phyloP scores from a whole-genome alignment of 2,797 vertebrate genomes.

The Smutsia temminckii region DNA sequence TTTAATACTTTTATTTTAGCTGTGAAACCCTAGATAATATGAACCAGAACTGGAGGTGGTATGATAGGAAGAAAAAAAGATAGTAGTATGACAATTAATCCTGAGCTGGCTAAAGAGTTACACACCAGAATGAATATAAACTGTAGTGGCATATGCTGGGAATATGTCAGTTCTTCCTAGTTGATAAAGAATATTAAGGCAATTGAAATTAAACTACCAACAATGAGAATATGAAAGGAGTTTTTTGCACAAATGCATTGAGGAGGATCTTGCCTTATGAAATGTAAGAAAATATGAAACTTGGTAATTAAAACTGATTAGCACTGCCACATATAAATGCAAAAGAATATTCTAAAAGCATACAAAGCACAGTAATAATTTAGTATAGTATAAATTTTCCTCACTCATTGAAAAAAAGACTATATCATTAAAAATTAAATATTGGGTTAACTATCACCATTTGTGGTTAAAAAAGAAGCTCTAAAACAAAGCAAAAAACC shows the following conservation, averaged over 20 bases:
- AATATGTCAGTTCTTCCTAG: background rate
- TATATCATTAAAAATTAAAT: background rate
- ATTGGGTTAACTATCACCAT: background rate
- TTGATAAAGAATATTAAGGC: background rate
- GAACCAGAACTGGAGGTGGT: background rate
- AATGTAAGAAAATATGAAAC: background rate
- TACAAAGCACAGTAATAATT: background rate
- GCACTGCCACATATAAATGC: background rate
- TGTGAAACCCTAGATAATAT: background rate
- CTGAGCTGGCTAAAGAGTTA: background rate
- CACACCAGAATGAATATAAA: background rate
- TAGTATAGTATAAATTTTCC: background rate
- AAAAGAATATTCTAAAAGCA: background rate
- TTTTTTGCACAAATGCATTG: background rate
- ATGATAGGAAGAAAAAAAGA: background rate
- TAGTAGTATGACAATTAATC: background rate
- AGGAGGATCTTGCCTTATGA: background rate
- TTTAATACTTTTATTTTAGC: background rate
- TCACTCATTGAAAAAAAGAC: background rate
- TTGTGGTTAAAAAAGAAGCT: background rate
- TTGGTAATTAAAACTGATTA: background rate
- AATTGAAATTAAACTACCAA: conserved; percentile 14
- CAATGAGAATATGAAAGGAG: background rate
- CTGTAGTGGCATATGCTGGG: background rate
- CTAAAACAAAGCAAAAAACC: background rate